Conservation (phyloP, 2,888 invertebrate genomes). For the Hecatera dysodea region DNA sequence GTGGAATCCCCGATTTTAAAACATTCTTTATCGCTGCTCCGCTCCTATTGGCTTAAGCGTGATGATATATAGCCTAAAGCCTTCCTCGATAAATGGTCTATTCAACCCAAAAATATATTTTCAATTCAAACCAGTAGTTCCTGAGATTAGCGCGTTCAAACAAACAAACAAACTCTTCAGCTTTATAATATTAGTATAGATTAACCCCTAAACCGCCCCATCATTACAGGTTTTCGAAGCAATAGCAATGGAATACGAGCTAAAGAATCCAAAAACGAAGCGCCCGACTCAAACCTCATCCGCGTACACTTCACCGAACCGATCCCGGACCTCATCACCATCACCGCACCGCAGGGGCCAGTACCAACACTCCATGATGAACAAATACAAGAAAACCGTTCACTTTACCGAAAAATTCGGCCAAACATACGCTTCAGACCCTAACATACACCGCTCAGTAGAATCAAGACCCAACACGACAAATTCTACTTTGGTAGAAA, state of each 20-base stretch:
- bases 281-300: conserved; percentile 75
- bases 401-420: conserved; percentile 78
- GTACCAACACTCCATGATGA: conserved; percentile 85
- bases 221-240: conserved; percentile 85
- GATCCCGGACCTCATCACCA: conserved; percentile 81
- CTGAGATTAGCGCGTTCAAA: too few species aligned
- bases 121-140: too few species aligned
- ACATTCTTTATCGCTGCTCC: too few species aligned
- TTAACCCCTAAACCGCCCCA: too few species aligned
- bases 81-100: too few species aligned
- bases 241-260: conserved; percentile 86
- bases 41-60: too few species aligned
- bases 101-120: too few species aligned
- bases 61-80: too few species aligned
- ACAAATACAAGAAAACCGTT: conserved; percentile 75
- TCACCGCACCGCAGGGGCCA: conserved; percentile 78
- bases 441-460: conserved; percentile 79
- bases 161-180: background rate
- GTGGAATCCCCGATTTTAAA: too few species aligned
- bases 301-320: conserved; percentile 78
- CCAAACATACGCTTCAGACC: conserved; percentile 81
- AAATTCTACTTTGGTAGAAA: conserved; percentile 69
- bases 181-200: too few species aligned
- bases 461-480: conserved; percentile 26
- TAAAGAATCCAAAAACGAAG: conserved; percentile 76